phyloP scores from a whole-genome alignment of 2,797 vertebrate genomes.

The Darevskia mixta region DNA sequence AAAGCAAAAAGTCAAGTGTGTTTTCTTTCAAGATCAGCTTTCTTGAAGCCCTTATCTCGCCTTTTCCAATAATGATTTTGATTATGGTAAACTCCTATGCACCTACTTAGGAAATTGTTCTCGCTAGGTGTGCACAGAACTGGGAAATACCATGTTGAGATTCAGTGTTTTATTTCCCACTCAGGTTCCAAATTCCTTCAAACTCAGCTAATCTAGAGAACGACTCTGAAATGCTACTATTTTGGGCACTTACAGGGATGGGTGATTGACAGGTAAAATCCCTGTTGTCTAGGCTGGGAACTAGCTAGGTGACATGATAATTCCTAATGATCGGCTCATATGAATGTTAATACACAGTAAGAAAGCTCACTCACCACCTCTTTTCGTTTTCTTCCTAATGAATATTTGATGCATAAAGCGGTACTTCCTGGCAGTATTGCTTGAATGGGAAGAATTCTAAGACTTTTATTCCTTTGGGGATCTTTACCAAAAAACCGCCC shows the following conservation, averaged over 20 bases:
- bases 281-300: slow-evolving; percentile 65
- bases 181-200: slow-evolving; percentile 63
- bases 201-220: slow-evolving; percentile 63
- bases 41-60: slow-evolving; percentile 6
- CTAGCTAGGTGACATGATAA: slow-evolving; percentile 67
- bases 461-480: slow-evolving; percentile 1
- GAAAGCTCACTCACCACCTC: slow-evolving; percentile 29
- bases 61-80: slow-evolving; percentile 4
- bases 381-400: slow-evolving; percentile 45
- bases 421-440: slow-evolving; percentile 11
- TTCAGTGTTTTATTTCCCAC: slow-evolving; percentile 39
- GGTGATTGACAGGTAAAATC: slow-evolving; percentile 71
- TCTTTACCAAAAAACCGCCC: slow-evolving; percentile 2
- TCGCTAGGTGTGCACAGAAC: slow-evolving; percentile 3
- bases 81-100: background rate
- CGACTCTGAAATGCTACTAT: slow-evolving; percentile 60
- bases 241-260: slow-evolving; percentile 58
- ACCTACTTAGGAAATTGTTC: slow-evolving; percentile 9
- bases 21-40: slow-evolving; percentile 20
- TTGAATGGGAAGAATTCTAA: background rate
- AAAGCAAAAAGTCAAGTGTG: slow-evolving; percentile 6
- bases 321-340: slow-evolving; percentile 58
- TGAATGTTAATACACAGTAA: slow-evolving; percentile 68
- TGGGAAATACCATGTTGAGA: slow-evolving; percentile 26
- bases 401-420: slow-evolving; percentile 50